Evolutionary conservation across 2,888 invertebrate species (phyloP), one percentile per base, ranked within the genome.

Genomic region (Hesperia comma): DNA sequence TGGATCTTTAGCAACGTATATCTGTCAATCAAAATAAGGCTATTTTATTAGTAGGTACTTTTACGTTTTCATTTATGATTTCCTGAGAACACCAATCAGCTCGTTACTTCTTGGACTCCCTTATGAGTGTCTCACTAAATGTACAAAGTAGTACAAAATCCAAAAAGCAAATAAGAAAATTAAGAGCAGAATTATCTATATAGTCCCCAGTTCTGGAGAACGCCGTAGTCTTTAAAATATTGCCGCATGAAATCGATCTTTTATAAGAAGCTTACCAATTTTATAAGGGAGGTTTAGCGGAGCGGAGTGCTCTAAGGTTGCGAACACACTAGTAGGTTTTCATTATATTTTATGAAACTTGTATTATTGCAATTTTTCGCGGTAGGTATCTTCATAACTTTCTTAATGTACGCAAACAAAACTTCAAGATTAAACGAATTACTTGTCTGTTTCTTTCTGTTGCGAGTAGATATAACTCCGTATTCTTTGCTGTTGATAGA

Each of bases 201-300:
- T 51, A 64, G 66, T 26, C 58, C 55, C 58, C 37, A 62, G n/a
- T 67, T 69, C 61, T 64, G 68, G 66, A 68, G 69, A 70, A 68
- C 69, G 67, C 68, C 72, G 71, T 72, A 70, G 71, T 76, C 75
- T 77, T 77, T 77, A 77, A 78, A 78, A 77, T 77, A 75, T 76
- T 77, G 79, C 76, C 77, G 77, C 76, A 75, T 74, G 77, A 79
- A 83, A 85, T 86, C 85, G 87, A 87, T 87, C 80, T 78, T 67
- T 72, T 58, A 72, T 88, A 87, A 87, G 88, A 76, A 83, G 87
- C 87, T 88, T 88, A 88, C 79, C 82, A 84, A 86, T 86, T 86
- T 80, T 86, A 82, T 81, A 82, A 80, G 80, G 80, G 79, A 73
- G 80, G 85, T 85, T 86, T 83, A 80, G 71, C 76, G 73, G 41